A percentile compares a stretch with the other conserved stretches of the same genome.
Evolutionary conservation across 2,888 invertebrate genomes (phyloP).

Genomic region (Hypolimnas misippus): DNA sequence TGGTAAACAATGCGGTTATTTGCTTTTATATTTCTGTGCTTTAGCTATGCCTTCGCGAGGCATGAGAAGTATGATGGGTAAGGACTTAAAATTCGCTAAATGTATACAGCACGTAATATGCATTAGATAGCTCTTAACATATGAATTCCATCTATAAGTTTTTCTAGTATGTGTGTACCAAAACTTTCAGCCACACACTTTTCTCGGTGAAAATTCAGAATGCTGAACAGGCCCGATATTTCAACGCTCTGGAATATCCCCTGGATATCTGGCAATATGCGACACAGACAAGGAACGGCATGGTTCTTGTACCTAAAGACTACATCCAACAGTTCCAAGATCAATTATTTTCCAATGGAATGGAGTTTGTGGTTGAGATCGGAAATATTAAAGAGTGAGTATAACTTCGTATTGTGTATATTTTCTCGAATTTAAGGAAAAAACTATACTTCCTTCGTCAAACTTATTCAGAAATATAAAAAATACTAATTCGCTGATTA

Average conservation of each 20-base stretch:
- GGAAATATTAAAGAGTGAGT: constrained; percentile 67
- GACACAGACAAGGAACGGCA: constrained; percentile 30
- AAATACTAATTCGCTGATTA: too few species aligned
- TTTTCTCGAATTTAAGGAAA: not conserved
- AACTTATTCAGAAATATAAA: too few species aligned
- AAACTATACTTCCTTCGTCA: too few species aligned
- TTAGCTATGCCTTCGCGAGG: constrained; percentile 53
- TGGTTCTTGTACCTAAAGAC: constrained; percentile 56
- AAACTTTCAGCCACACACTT: constrained; percentile 50
- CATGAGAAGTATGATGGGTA: constrained; percentile 68
- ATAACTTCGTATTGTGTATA: not conserved
- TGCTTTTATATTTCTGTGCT: constrained; percentile 46
- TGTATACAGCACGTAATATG: not conserved
- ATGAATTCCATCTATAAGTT: not conserved
- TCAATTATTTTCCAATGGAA: constrained; percentile 43
- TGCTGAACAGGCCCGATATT: constrained; percentile 43
- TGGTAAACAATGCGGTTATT: constrained; percentile 32
- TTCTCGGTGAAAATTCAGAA: constrained; percentile 47
- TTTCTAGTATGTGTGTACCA: too few species aligned
- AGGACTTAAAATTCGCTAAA: constrained; percentile 36
- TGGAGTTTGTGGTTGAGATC: constrained; percentile 46
- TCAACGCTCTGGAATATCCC: constrained; percentile 46
- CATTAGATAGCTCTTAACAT: not conserved
- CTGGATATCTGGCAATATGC: constrained; percentile 8
- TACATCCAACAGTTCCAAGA: constrained; percentile 53